phyloP scores from a whole-genome alignment of 2,797 vertebrate genomes.

The Rhodeus uyekii region DNA sequence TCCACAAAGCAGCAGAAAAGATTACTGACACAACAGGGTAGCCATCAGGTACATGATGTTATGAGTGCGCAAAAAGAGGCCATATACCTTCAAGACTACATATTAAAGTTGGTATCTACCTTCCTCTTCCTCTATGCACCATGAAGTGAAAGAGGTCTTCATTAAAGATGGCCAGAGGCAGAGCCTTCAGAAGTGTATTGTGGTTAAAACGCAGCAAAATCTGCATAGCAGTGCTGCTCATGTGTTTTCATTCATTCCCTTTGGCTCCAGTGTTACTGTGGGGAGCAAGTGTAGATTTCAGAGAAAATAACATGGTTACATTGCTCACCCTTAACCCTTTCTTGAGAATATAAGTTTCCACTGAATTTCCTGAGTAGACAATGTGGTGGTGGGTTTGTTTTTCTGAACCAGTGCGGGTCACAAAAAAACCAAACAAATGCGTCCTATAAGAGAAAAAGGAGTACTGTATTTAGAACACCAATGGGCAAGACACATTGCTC shows the following conservation, averaged over 20 bases:
- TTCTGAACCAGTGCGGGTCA: slow-evolving; percentile 42
- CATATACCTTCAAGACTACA: slow-evolving; percentile 28
- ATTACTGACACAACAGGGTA: background rate
- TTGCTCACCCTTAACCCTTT: slow-evolving; percentile 62
- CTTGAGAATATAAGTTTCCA: slow-evolving; percentile 55
- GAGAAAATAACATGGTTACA: slow-evolving; percentile 61
- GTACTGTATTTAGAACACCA: background rate
- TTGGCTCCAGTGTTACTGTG: slow-evolving; percentile 54
- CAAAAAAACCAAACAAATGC: background rate
- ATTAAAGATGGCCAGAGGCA: slow-evolving; percentile 66
- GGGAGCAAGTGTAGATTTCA: slow-evolving; percentile 68
- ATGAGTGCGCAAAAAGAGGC: background rate
- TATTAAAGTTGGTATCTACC: slow-evolving; percentile 30
- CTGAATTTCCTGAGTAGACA: slow-evolving; percentile 54
- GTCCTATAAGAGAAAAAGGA: background rate
- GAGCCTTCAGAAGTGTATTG: slow-evolving; percentile 69
- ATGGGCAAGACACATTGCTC: background rate
- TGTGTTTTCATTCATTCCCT: slow-evolving; percentile 72
- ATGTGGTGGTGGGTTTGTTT: background rate
- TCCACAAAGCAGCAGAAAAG: background rate
- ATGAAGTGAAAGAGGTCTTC: slow-evolving; percentile 59
- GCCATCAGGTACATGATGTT: slow-evolving; percentile 3
- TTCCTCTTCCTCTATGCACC: slow-evolving; percentile 33
- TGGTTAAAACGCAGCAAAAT: slow-evolving; percentile 70
- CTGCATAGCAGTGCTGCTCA: slow-evolving; percentile 72